Evolutionary conservation across 1,140 invertebrate genomes (phyloP).

Genomic region (Solenopsis invicta): DNA sequence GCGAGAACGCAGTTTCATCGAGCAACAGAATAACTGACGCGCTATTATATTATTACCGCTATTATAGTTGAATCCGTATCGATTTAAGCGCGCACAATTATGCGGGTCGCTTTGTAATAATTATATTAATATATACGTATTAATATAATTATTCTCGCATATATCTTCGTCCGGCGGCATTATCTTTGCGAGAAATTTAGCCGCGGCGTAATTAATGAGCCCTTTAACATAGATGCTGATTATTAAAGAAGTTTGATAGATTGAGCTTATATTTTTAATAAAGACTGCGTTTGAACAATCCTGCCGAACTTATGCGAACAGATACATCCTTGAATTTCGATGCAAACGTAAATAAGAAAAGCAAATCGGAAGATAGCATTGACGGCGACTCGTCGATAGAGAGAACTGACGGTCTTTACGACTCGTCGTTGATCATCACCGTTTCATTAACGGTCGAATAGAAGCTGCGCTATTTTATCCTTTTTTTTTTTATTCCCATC

Average conservation of each 20-base stretch:
- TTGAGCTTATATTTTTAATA: neutral
- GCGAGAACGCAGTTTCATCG: slow-evolving; percentile 5
- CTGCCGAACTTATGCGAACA: slow-evolving; percentile 18
- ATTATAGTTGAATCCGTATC: slow-evolving; percentile 19
- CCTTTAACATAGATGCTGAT: neutral
- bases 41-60: slow-evolving; percentile 22
- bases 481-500: slow-evolving; percentile 30
- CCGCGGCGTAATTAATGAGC: neutral
- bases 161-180: neutral
- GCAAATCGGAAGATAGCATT: neutral
- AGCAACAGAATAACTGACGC: neutral
- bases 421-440: slow-evolving; percentile 13
- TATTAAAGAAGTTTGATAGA: neutral
- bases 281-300: neutral
- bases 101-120: neutral
- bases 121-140: neutral
- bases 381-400: slow-evolving; percentile 12
- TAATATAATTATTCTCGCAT: neutral
- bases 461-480: slow-evolving; percentile 31
- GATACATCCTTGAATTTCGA: neutral
- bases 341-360: neutral
- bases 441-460: slow-evolving; percentile 57
- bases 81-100: slow-evolving; percentile 23
- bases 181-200: neutral
- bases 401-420: slow-evolving; percentile 28